Evolutionary conservation across 2,797 vertebrate species (phyloP).

Genomic region (Neosalanx taihuensis): DNA sequence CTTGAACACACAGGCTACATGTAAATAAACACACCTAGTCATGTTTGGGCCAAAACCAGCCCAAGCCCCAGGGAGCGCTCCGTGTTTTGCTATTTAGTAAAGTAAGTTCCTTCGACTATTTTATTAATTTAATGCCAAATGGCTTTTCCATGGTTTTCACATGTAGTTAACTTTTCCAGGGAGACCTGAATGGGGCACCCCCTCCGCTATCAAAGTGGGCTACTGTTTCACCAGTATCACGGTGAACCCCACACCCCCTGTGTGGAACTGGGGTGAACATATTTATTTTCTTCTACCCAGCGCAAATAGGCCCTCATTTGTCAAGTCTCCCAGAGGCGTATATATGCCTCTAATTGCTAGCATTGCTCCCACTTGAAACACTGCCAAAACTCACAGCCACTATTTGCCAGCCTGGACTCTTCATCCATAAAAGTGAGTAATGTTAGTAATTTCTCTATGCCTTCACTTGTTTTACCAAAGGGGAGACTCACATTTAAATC

Average conservation of each 20-base stretch:
- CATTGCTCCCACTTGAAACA: constrained; percentile 21
- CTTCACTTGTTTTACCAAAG: constrained; percentile 19
- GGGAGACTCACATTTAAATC: constrained; percentile 31
- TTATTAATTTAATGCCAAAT: constrained; percentile 16
- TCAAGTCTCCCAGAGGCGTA: constrained; percentile 29
- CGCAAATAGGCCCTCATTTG: constrained; percentile 28
- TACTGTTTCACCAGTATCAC: constrained; percentile 17
- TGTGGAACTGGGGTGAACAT: constrained; percentile 11
- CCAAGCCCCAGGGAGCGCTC: neutral
- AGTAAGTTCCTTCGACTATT: neutral
- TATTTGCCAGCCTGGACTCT: constrained; percentile 8
- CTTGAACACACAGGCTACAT: neutral
- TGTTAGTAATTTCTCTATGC: constrained; percentile 10
- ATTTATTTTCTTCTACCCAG: constrained; percentile 24
- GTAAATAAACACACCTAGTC: neutral
- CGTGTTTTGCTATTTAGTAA: neutral
- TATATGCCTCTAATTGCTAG: constrained; percentile 21
- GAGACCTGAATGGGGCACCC: constrained; percentile 6
- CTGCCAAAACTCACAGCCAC: constrained; percentile 36
- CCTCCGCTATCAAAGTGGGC: constrained; percentile 8
- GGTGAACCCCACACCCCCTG: neutral
- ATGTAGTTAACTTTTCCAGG: constrained; percentile 18
- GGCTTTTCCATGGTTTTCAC: constrained; percentile 8
- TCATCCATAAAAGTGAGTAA: constrained; percentile 16
- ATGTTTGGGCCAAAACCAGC: neutral